These are phyloP conservation scores for Odobenus rosmarus DNA, from an alignment of 2,113 vertebrate genomes.

Conservation along the genomic window DNA sequence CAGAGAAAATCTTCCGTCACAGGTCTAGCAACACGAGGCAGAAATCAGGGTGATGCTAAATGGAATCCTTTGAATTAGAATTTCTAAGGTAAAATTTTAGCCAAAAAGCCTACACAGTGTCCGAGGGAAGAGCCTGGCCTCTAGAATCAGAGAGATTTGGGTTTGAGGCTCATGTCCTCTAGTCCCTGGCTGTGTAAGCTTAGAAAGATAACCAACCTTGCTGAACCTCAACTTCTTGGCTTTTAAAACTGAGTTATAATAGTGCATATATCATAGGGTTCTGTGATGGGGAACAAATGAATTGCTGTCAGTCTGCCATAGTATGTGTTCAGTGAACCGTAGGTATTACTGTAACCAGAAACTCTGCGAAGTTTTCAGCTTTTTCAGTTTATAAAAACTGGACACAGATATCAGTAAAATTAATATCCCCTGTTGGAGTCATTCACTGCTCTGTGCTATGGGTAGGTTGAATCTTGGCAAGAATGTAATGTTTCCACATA, in stretches of 20 bases:
- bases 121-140: background rate
- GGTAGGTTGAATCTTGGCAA: background rate
- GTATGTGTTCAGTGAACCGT: background rate
- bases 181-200: background rate
- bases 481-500: background rate
- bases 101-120: background rate
- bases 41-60: slow-evolving; percentile 10
- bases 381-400: background rate
- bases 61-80: background rate
- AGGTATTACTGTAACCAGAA: background rate
- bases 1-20: background rate
- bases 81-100: background rate
- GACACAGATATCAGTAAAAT: background rate
- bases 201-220: background rate
- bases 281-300: background rate
- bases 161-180: background rate
- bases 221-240: background rate
- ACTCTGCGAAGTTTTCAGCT: background rate
- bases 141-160: background rate
- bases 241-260: slow-evolving; percentile 7
- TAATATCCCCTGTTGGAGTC: background rate
- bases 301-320: background rate
- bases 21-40: background rate
- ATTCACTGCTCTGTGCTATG: background rate
- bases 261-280: background rate